Conservation (phyloP, 2,888 invertebrate genomes). For the Leucophenga maculata region DNA sequence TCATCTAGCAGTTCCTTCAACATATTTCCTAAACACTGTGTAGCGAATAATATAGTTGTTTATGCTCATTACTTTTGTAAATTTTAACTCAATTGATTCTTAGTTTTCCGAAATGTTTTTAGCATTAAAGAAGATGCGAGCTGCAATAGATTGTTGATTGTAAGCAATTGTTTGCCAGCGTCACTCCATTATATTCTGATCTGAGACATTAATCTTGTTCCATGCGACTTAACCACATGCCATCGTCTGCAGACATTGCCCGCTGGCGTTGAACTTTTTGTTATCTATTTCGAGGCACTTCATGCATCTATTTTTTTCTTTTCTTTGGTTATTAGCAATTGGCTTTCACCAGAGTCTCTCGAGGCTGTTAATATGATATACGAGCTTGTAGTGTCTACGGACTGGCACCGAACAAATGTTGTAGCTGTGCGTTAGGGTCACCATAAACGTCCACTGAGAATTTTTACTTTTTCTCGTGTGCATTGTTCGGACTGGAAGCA, state of each 20-base stretch:
- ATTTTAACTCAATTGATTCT: too few relatives aligned
- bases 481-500: too few relatives aligned
- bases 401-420: too few relatives aligned
- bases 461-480: too few relatives aligned
- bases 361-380: not conserved
- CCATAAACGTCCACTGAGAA: too few relatives aligned
- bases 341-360: not conserved
- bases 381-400: not conserved
- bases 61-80: too few relatives aligned
- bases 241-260: not conserved
- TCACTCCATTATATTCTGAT: not conserved
- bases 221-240: not conserved
- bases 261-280: slow-evolving; percentile 2
- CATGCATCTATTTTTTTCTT: not conserved
- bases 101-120: too few relatives aligned
- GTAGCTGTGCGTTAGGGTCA: too few relatives aligned
- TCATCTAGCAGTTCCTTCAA: too few relatives aligned
- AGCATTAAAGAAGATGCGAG: not conserved
- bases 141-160: not conserved
- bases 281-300: not conserved
- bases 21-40: too few relatives aligned
- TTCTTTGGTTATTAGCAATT: not conserved
- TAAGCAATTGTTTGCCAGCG: not conserved
- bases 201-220: not conserved
- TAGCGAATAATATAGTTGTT: too few relatives aligned